Percentiles rank a stretch among this genome's conserved stretches.
These are phyloP conservation scores for Catocala nupta DNA, from an alignment of 2,888 invertebrate genomes.

Conservation along the genomic window DNA sequence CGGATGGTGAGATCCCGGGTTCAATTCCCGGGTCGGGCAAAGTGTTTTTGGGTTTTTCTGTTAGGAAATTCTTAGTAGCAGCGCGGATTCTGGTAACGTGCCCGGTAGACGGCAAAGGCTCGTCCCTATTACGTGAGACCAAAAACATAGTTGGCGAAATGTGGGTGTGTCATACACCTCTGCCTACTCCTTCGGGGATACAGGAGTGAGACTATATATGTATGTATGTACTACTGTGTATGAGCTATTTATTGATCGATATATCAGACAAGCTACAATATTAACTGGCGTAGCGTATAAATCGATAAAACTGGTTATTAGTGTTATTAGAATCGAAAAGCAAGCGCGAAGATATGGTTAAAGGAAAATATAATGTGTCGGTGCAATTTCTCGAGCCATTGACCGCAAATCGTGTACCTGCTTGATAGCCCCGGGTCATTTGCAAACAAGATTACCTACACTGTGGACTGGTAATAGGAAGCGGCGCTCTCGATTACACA, in stretches of 20 bases:
- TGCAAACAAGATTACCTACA: conserved; percentile 69
- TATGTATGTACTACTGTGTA: neutral
- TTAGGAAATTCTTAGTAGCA: too few relatives aligned
- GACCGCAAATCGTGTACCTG: conserved; percentile 73
- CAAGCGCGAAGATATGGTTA: conserved; percentile 46
- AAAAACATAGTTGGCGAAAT: too few relatives aligned
- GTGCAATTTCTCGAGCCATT: conserved; percentile 72
- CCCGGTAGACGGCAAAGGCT: too few relatives aligned
- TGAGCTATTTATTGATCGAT: conserved; percentile 14
- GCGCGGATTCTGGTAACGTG: too few relatives aligned
- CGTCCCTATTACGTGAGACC: too few relatives aligned
- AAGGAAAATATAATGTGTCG: conserved; percentile 51
- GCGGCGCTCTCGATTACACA: conserved; percentile 54
- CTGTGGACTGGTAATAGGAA: conserved; percentile 53
- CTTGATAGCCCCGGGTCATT: conserved; percentile 69
- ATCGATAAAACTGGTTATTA: conserved; percentile 30
- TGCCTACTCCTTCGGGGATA: too few relatives aligned
- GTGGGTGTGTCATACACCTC: too few relatives aligned
- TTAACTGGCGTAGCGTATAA: conserved; percentile 24
- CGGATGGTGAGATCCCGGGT: too few relatives aligned
- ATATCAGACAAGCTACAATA: conserved; percentile 18
- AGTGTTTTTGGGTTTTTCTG: too few relatives aligned
- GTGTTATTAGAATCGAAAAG: conserved; percentile 40
- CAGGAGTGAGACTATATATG: too few relatives aligned
- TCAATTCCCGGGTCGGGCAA: too few relatives aligned